Percentiles rank a stretch among this genome's conserved stretches.
phyloP scores from a whole-genome alignment of 2,113 vertebrate species.

The Mesitornis unicolor region DNA sequence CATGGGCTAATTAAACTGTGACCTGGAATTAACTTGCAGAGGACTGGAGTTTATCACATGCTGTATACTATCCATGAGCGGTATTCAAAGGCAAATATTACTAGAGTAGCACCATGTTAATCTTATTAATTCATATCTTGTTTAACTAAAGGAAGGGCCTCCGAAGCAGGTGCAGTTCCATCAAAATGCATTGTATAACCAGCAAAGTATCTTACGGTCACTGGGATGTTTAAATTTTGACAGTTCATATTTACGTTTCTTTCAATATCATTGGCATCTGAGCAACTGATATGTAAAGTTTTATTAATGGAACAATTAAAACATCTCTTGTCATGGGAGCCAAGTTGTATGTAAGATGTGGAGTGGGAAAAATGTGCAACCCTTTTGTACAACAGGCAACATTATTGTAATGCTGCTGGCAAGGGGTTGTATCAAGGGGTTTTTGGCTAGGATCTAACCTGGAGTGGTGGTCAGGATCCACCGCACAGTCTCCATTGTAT shows the following conservation, averaged over 20 bases:
- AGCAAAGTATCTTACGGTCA: background rate
- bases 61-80: conserved; percentile 16
- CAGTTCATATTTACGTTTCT: background rate
- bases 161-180: background rate
- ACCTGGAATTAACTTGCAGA: conserved; percentile 27
- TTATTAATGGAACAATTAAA: conserved; percentile 8
- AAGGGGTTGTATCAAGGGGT: background rate
- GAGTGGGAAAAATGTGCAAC: background rate
- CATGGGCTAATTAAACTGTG: conserved; percentile 48
- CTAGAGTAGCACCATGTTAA: conserved; percentile 25
- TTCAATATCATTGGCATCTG: background rate
- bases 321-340: background rate
- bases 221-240: background rate
- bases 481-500: accelerated
- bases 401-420: background rate
- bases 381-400: background rate
- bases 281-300: conserved; percentile 20
- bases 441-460: background rate
- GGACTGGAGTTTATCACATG: background rate
- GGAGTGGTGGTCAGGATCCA: accelerated
- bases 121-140: conserved; percentile 60
- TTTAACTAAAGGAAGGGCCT: background rate
- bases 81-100: conserved; percentile 55
- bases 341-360: background rate
- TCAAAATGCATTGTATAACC: background rate